Evolutionary conservation across 2,113 vertebrate genomes (phyloP).

Genomic region (Chamaetylas fuelleborni): DNA sequence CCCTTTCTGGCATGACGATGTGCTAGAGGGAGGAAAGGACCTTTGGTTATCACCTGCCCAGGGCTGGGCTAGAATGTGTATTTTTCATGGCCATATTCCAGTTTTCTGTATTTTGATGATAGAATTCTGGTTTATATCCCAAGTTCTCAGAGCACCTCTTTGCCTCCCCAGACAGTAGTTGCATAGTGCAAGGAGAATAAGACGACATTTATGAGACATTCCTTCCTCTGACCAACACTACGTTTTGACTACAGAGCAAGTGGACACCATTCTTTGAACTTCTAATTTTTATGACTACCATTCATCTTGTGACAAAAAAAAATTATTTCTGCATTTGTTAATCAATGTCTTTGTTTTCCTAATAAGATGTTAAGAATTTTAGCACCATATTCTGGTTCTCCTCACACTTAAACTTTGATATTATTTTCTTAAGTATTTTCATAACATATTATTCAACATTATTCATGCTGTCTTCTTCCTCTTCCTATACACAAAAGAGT

Average conservation of each 20-base stretch:
- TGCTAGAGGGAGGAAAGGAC: background rate
- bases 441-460: background rate
- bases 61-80: background rate
- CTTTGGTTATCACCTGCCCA: conserved; percentile 10
- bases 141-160: background rate
- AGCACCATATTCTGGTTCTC: background rate
- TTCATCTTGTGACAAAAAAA: background rate
- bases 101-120: background rate
- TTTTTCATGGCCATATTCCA: conserved; percentile 48
- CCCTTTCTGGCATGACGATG: background rate
- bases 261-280: background rate
- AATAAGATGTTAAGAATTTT: background rate
- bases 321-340: background rate
- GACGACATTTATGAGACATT: background rate
- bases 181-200: background rate
- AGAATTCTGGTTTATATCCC: conserved; percentile 37
- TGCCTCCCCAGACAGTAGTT: conserved; percentile 10
- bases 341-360: background rate
- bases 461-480: background rate
- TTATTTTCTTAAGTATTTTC: background rate
- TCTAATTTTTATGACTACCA: background rate
- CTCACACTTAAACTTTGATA: background rate
- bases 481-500: background rate
- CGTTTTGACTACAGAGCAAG: background rate
- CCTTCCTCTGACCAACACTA: background rate